Base-by-base conservation (phyloP, 2,888 invertebrate species). In the Drosophila mercatorum region DNA sequence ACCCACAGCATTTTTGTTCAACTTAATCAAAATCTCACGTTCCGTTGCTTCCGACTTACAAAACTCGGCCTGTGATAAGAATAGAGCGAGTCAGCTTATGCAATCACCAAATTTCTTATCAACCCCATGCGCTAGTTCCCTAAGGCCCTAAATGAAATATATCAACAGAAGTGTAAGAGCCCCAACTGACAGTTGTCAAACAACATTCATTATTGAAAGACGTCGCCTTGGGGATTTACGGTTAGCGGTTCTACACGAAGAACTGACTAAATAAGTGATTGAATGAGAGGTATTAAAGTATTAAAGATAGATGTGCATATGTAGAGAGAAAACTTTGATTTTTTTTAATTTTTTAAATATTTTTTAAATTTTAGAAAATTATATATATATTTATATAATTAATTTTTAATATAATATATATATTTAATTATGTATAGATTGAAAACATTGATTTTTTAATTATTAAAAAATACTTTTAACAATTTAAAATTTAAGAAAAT, bases 11-110 rank as follows among this genome's bases (percentile, higher is more conserved):
- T 52, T 68, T 69, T 55, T 28, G 22, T 53, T 36, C 36, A 12
- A 34, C 53, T 46, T 69, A 77, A 80, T 75, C 55, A 61, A 58
- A 36, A 12, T 11, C 28, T 62, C 80, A 80, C 81, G 81, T 53
- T 12, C 34, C 34, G 17, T 51, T 26, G 63, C 26, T 58, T 52
- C 46, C 56, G 38, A 40, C 14, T 34, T 46, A 41, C 11, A 59
- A n/a, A 44, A 40, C 28, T 40, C n/a, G 10, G 34, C 7, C 12
- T 40, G 6, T 65, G 79, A 78, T 78, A 76, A 76, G 68, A 40
- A 7, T 12, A 36, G 22, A 47, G 46, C 34, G 10, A 12, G 10
- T 43, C n/a, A 22, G 31, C 55, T 59, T 70, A 59, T 55, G 61
- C 76, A 76, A 59, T 56, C 61, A 26, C 2, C 34, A 12, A 34